Conservation (phyloP, 2,797 vertebrate species). For the Cyclura pinguis region DNA sequence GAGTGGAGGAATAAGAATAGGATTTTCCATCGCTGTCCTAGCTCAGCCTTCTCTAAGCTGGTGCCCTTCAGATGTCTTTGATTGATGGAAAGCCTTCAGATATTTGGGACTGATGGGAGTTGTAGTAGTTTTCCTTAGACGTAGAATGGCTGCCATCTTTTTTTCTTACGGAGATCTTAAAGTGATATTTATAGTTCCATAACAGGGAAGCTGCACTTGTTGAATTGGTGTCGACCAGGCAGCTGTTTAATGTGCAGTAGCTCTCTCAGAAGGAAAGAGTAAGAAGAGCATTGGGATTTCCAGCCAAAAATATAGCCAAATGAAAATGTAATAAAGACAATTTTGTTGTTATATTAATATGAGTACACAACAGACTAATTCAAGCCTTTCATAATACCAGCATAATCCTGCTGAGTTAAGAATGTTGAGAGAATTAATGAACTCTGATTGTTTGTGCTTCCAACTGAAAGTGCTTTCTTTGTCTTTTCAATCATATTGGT, state of each 20-base stretch:
- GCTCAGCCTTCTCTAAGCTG: not conserved
- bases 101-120: not conserved
- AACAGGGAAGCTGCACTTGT: not conserved
- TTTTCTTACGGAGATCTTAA: not conserved
- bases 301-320: not conserved
- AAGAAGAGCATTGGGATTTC: not conserved
- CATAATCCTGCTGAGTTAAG: not conserved
- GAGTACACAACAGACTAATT: not conserved
- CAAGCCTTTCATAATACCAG: not conserved
- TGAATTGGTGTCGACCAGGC: not conserved
- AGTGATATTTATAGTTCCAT: not conserved
- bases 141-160: no score
- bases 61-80: not conserved
- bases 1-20: not conserved
- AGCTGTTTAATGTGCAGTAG: not conserved
- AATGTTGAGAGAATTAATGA: not conserved
- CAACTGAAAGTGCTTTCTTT: not conserved
- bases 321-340: not conserved
- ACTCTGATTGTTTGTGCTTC: not conserved
- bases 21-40: not conserved
- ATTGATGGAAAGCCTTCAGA: not conserved
- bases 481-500: not conserved
- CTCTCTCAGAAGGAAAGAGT: not conserved
- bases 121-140: no score
- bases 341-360: not conserved